Evolutionary conservation across 2,113 vertebrate species (phyloP), one percentile per base, ranked within the genome.

Genomic region (Alethe diademata): DNA sequence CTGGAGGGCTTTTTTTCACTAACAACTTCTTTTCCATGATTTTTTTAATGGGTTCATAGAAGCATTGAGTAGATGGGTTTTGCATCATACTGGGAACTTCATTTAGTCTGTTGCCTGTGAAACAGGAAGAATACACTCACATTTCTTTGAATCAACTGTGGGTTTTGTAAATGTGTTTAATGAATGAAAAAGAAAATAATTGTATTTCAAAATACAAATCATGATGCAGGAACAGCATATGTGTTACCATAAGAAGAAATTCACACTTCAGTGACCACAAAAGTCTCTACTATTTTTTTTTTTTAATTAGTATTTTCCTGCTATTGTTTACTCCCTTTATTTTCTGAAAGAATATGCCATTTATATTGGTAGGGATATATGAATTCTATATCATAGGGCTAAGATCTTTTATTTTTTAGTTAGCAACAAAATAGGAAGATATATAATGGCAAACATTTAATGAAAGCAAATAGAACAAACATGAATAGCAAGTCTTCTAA

Each of bases 391-490:
- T 38, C 48, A 50, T 6, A 93, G 8, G 3, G 31, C 12, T 83
- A 42, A 28, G 35, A 35, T 15, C 6, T 81, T 76, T 76, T 47
- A 35, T 81, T 71, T 94, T 87, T 90, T 50, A 90, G 50, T 64
- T 73, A 90, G 5, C 31, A 84, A 51, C 60, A 42, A 12, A 84
- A 90, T 48, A 85, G 48, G 62, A 92, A 70, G 24, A 29, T 66
- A 62, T 91, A 95, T 90, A 81, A 91, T 70, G 67, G 64, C 92
- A 95, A 95, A 94, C 29, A 81, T 91, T 94, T 97, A 97, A 97
- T 89, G 87, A 97, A 95, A 97, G 91, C 86, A 96, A 96, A 97
- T 95, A 96, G 20, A 91, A 72, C 45, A 96, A 96, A 92, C 69
- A 86, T 84, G 91, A 97, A 94, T 89, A 83, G 60, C 53, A 96